These are phyloP conservation scores for Caenorhabditis becei DNA, from an alignment of 2,888 invertebrate genomes.

Conservation along the genomic window DNA sequence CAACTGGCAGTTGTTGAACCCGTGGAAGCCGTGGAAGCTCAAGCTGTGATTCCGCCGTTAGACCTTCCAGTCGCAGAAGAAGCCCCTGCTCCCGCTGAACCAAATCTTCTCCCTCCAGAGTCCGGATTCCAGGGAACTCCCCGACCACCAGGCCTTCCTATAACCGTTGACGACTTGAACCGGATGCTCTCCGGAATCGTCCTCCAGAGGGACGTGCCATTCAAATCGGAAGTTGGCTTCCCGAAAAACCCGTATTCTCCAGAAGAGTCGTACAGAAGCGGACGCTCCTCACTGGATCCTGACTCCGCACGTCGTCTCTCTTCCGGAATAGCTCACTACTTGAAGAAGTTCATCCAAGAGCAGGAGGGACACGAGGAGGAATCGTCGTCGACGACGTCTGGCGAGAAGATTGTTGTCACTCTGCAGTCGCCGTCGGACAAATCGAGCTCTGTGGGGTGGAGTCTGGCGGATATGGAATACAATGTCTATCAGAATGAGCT, in stretches of 20 bases:
- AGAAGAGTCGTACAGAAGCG: no score
- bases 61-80: no score
- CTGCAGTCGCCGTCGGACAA: not conserved
- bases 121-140: no score
- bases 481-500: conserved; percentile 17
- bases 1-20: no score
- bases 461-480: conserved; percentile 7
- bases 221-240: conserved; percentile 27
- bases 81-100: no score
- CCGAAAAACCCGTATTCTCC: conserved; percentile 7
- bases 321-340: conserved; percentile 26
- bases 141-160: no score
- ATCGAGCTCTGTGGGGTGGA: not conserved
- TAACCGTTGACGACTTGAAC: no score
- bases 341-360: conserved; percentile 29
- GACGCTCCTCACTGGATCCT: conserved; percentile 40
- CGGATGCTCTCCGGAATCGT: no score
- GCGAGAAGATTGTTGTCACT: not conserved
- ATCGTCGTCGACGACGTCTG: not conserved
- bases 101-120: no score
- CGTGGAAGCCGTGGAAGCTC: no score
- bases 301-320: conserved; percentile 44
- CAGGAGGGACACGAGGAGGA: not conserved
- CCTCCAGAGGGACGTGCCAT: conserved; percentile 17
- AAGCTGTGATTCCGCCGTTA: no score